phyloP scores from a whole-genome alignment of 2,797 vertebrate species.

The Girardinus metallicus region DNA sequence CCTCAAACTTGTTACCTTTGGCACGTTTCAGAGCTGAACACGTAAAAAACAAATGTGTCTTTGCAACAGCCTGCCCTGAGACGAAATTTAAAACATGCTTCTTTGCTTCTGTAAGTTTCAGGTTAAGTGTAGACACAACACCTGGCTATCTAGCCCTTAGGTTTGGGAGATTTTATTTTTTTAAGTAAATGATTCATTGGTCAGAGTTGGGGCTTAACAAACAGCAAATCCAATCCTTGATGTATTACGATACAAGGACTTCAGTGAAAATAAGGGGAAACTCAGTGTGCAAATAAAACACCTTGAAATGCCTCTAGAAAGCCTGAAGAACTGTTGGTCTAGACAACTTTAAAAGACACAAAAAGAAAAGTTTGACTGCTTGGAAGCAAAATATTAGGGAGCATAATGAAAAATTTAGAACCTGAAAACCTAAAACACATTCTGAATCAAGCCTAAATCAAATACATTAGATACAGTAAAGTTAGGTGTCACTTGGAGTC shows the following conservation, averaged over 20 bases:
- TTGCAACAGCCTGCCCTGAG: not conserved
- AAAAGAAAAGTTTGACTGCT: not conserved
- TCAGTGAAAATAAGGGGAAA: not conserved
- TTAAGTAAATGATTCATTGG: not conserved
- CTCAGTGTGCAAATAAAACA: slow-evolving; percentile 4
- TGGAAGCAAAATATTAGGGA: not conserved
- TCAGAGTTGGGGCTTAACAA: not conserved
- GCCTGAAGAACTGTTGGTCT: not conserved
- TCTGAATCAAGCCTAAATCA: slow-evolving; percentile 53
- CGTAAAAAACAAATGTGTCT: not conserved
- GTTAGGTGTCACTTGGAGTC: slow-evolving; percentile 21
- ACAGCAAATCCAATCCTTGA: not conserved
- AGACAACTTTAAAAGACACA: not conserved
- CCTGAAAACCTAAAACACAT: not conserved
- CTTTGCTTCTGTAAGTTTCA: not conserved
- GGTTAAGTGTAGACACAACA: not conserved
- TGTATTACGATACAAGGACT: not conserved
- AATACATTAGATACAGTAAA: slow-evolving; percentile 26
- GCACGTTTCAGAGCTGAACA: not conserved
- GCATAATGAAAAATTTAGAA: not conserved
- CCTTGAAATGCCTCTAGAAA: not conserved
- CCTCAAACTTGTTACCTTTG: slow-evolving; percentile 4
- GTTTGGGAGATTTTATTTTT: not conserved
- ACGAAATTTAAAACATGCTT: not conserved
- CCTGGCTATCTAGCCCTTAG: not conserved